A percentile compares a stretch with the other conserved stretches of the same genome.
These are phyloP conservation scores for Gymnodraco acuticeps DNA, from an alignment of 2,797 vertebrate genomes.

Conservation along the genomic window DNA sequence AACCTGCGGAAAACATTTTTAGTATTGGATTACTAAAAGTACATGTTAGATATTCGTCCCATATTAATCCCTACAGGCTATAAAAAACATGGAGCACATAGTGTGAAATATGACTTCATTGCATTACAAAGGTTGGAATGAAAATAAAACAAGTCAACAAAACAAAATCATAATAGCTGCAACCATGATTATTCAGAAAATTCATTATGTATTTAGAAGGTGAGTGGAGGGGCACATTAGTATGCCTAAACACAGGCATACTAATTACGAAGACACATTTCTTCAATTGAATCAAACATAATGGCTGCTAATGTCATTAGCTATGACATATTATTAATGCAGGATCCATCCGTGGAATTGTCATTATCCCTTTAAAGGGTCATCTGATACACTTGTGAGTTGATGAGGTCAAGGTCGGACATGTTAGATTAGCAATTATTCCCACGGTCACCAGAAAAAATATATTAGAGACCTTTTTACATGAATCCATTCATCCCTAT, in stretches of 20 bases:
- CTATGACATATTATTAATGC: background rate
- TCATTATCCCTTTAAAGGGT: background rate
- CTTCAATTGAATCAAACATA: background rate
- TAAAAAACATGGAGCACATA: too few relatives aligned
- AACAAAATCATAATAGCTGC: too few relatives aligned
- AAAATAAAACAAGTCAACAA: too few relatives aligned
- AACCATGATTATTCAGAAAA: too few relatives aligned
- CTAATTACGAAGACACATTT: background rate
- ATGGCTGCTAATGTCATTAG: background rate
- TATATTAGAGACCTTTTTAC: constrained; percentile 11
- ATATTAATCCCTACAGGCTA: too few relatives aligned
- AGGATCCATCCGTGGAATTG: background rate
- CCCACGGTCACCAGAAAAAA: background rate
- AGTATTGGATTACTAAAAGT: background rate
- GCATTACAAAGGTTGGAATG: too few relatives aligned
- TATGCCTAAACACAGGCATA: background rate
- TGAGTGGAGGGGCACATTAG: background rate
- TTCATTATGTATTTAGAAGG: background rate
- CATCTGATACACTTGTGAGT: constrained; percentile 11
- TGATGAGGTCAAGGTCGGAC: constrained; percentile 24
- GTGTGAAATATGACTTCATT: too few relatives aligned
- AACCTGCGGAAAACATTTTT: background rate
- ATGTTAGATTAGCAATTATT: constrained; percentile 8
- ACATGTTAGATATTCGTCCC: too few relatives aligned
- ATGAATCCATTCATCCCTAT: constrained; percentile 30